These are phyloP conservation scores for Rhinatrema bivittatum DNA, from an alignment of 2,797 vertebrate species.

Conservation along the genomic window DNA sequence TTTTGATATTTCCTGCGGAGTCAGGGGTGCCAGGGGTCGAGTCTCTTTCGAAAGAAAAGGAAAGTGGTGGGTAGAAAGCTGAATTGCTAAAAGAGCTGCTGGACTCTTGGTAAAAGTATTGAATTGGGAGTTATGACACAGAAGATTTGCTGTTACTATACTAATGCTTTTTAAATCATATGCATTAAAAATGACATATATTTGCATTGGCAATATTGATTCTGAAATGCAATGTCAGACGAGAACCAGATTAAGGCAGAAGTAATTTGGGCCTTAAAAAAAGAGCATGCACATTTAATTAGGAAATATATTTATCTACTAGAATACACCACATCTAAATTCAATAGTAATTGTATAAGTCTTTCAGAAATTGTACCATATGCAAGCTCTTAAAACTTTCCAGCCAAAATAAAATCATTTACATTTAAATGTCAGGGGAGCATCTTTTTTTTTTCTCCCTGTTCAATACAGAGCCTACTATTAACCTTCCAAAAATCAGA, in stretches of 20 bases:
- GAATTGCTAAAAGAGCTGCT: slow-evolving; percentile 18
- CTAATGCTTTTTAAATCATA: slow-evolving; percentile 32
- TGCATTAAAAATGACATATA: slow-evolving; percentile 38
- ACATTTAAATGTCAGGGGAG: slow-evolving; percentile 37
- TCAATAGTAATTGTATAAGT: slow-evolving; percentile 38
- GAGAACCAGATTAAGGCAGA: slow-evolving; percentile 23
- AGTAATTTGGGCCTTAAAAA: slow-evolving; percentile 38
- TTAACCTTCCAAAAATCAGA: no score
- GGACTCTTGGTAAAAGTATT: neutral
- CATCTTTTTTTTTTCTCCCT: slow-evolving; percentile 26
- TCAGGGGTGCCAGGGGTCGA: neutral
- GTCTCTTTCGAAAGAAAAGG: neutral
- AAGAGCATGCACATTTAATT: slow-evolving; percentile 47
- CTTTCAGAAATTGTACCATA: slow-evolving; percentile 37
- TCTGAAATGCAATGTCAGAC: slow-evolving; percentile 36
- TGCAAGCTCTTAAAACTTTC: slow-evolving; percentile 42
- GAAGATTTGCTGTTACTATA: slow-evolving; percentile 29
- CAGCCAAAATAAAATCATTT: slow-evolving; percentile 38
- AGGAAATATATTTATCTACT: slow-evolving; percentile 41
- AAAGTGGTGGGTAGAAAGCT: slow-evolving; percentile 6
- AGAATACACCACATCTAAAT: slow-evolving; percentile 27
- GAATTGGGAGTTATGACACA: slow-evolving; percentile 24
- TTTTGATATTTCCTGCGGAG: no score
- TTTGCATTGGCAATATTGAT: slow-evolving; percentile 45
- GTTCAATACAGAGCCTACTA: no score